Percentiles rank a stretch among this genome's conserved stretches.
Evolutionary conservation across 2,113 vertebrate species (phyloP).

Genomic region (Corythaeola cristata): DNA sequence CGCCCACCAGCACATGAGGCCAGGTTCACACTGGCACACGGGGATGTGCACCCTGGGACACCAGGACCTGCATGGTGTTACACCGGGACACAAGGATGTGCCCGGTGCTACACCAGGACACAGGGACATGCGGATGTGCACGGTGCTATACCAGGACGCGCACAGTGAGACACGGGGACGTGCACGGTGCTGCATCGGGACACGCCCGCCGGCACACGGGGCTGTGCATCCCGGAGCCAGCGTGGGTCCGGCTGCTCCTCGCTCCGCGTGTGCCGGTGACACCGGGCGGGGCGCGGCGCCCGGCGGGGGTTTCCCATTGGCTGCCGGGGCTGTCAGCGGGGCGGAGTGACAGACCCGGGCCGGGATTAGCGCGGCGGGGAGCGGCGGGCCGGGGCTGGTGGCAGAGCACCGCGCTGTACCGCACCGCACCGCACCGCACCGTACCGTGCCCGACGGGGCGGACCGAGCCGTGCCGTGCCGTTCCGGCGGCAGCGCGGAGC

Average conservation of each 20-base stretch:
- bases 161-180: background rate
- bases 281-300: background rate
- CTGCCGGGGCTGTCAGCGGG: background rate
- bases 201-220: background rate
- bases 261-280: background rate
- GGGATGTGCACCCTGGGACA: background rate
- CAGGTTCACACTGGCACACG: rapidly evolving
- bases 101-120: background rate
- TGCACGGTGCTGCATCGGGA: background rate
- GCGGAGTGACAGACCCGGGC: background rate
- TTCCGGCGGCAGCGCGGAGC: background rate
- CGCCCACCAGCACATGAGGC: rapidly evolving
- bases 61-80: background rate
- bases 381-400: background rate
- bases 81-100: background rate
- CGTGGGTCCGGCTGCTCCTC: background rate
- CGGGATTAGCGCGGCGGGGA: constrained; percentile 28
- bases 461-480: background rate
- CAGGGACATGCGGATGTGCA: background rate
- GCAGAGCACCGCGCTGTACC: background rate
- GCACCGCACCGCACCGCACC: background rate
- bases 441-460: background rate
- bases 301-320: background rate
- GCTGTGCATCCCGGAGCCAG: background rate
- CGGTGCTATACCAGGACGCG: background rate